These are phyloP conservation scores for Frieseomelitta varia DNA, from an alignment of 1,140 invertebrate species.

Conservation along the genomic window DNA sequence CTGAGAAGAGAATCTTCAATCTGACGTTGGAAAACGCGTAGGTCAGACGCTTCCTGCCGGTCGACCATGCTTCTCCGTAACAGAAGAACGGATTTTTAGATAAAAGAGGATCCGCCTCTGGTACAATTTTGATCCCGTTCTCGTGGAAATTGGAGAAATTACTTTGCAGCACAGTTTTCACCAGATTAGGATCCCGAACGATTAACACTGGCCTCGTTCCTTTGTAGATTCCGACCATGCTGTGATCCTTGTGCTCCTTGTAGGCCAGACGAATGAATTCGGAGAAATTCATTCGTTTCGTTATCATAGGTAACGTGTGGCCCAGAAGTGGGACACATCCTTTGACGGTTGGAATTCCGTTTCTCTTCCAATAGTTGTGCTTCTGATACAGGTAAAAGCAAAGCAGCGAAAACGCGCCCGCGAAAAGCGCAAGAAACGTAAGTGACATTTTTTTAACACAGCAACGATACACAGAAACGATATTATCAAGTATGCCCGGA, in stretches of 20 bases:
- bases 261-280: conserved; percentile 56
- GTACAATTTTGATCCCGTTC: conserved; percentile 48
- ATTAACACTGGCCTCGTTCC: conserved; percentile 62
- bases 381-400: conserved; percentile 65
- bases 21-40: conserved; percentile 58
- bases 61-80: conserved; percentile 62
- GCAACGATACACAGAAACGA: too few relatives aligned
- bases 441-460: neutral
- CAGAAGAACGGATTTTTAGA: conserved; percentile 72
- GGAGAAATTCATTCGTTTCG: conserved; percentile 25
- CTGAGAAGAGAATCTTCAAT: conserved; percentile 43
- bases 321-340: conserved; percentile 64
- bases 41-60: conserved; percentile 32
- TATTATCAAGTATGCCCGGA: neutral
- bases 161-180: conserved; percentile 70
- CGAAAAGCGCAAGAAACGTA: neutral
- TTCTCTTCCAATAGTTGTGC: conserved; percentile 78
- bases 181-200: conserved; percentile 70
- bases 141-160: conserved; percentile 69
- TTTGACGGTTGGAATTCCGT: conserved; percentile 75
- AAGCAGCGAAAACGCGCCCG: neutral
- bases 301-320: conserved; percentile 58
- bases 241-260: conserved; percentile 22
- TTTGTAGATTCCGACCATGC: conserved; percentile 70
- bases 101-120: conserved; percentile 55